Percentiles rank a stretch among this genome's conserved stretches.
Conservation (phyloP, 2,797 vertebrate species). For the Pogoniulus pusillus region DNA sequence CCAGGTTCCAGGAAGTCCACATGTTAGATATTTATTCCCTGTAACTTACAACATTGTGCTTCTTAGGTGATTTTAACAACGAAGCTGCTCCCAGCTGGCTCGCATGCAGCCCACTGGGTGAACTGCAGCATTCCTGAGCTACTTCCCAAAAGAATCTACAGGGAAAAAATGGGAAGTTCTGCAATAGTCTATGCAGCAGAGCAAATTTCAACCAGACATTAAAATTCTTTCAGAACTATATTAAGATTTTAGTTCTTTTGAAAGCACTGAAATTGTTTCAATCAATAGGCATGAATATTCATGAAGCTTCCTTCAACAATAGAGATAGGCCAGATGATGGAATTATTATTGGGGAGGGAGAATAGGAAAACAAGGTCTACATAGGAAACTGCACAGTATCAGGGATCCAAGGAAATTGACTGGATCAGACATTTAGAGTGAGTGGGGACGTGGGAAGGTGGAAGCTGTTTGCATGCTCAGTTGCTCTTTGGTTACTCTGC, state of each 20-base stretch:
- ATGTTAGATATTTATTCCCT: not conserved
- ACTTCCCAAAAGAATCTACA: not conserved
- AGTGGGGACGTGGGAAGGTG: no score
- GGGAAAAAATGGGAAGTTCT: not conserved
- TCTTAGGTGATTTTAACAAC: not conserved
- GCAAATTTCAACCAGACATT: not conserved
- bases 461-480: no score
- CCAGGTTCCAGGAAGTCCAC: not conserved
- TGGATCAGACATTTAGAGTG: no score
- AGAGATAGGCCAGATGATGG: not conserved
- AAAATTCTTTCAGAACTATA: slow-evolving; percentile 26
- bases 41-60: not conserved
- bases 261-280: slow-evolving; percentile 10
- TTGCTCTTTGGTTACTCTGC: no score
- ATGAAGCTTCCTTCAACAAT: not conserved
- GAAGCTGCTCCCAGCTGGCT: not conserved
- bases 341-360: not conserved
- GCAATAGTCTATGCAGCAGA: not conserved
- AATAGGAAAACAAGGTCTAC: not conserved
- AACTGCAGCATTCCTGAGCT: not conserved
- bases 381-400: not conserved
- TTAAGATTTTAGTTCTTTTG: not conserved
- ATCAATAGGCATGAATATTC: slow-evolving; percentile 1
- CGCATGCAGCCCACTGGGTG: not conserved
- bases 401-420: not conserved